Evolutionary conservation across 2,797 vertebrate genomes (phyloP).

Genomic region (Schizothorax lantsangensis): DNA sequence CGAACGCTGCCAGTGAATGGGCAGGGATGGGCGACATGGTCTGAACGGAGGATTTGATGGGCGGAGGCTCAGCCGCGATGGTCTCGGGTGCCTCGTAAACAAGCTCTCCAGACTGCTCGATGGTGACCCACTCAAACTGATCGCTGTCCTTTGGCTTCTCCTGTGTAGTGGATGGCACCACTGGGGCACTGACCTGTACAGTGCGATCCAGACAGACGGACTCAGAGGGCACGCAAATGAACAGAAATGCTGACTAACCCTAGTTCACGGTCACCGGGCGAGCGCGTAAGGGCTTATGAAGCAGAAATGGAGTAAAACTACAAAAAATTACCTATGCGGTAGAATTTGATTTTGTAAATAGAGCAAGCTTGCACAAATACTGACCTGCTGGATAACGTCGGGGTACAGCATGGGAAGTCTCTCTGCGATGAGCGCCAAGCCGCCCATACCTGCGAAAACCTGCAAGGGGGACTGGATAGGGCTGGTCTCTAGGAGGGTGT

Average conservation of each 20-base stretch:
- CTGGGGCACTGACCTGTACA: conserved; percentile 92
- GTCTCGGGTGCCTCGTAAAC: conserved; percentile 97
- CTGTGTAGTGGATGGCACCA: conserved; percentile 90
- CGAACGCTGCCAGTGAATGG: conserved; percentile 97
- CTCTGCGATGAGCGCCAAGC: conserved; percentile 96
- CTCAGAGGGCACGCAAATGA: background rate
- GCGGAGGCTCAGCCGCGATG: conserved; percentile 91
- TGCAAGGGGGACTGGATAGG: conserved; percentile 97
- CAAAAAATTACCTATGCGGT: background rate
- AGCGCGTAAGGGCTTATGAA: conserved; percentile 17
- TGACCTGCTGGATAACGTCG: conserved; percentile 97
- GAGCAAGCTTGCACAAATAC: conserved; percentile 45
- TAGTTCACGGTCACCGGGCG: conserved; percentile 3
- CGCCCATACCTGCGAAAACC: conserved; percentile 98
- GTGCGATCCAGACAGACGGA: conserved; percentile 14
- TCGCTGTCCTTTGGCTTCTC: conserved; percentile 98
- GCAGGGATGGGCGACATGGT: conserved; percentile 98
- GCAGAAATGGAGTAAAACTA: conserved; percentile 28
- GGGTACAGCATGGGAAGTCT: conserved; percentile 98
- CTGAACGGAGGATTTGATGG: conserved; percentile 94
- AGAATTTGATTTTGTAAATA: background rate
- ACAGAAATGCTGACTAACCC: conserved; percentile 39
- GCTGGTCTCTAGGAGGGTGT: conserved; percentile 92
- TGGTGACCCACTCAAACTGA: conserved; percentile 99
- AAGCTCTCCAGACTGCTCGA: conserved; percentile 96